Conservation (phyloP, 2,888 invertebrate species). For the Mesoligia furuncula region DNA sequence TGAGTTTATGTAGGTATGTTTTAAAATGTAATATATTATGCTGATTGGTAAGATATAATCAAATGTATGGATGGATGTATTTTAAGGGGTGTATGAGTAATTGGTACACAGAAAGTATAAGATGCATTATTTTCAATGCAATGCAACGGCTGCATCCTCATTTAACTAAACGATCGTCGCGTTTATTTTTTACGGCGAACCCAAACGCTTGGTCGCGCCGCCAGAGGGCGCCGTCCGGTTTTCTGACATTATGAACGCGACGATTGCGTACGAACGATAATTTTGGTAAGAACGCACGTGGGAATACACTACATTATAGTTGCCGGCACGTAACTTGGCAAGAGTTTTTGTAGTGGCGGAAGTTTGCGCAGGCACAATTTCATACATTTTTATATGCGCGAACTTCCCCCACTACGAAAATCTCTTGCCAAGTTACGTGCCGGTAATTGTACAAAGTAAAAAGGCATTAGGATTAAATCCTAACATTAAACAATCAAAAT, state of each 20-base stretch:
- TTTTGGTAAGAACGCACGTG: background rate
- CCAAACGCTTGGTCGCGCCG: background rate
- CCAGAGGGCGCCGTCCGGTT: background rate
- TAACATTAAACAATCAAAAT: background rate
- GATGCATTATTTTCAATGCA: background rate
- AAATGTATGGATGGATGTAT: conserved; percentile 8
- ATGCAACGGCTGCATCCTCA: background rate
- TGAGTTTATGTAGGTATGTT: conserved; percentile 1
- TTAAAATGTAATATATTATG: conserved; percentile 27
- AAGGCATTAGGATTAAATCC: conserved; percentile 30
- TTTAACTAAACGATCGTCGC: background rate
- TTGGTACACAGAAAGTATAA: background rate
- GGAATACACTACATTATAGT: background rate
- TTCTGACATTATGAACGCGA: background rate
- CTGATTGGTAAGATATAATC: conserved; percentile 39
- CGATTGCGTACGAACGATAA: background rate
- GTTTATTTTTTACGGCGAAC: background rate
- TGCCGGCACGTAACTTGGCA: too few species aligned
- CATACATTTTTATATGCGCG: too few species aligned
- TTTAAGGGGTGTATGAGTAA: background rate
- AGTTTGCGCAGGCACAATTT: too few species aligned
- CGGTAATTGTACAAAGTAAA: background rate
- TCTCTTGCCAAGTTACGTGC: too few species aligned
- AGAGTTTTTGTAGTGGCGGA: too few species aligned
- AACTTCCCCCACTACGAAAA: too few species aligned